phyloP scores from a whole-genome alignment of 1,140 invertebrate species.

The Zaprionus nigranus region DNA sequence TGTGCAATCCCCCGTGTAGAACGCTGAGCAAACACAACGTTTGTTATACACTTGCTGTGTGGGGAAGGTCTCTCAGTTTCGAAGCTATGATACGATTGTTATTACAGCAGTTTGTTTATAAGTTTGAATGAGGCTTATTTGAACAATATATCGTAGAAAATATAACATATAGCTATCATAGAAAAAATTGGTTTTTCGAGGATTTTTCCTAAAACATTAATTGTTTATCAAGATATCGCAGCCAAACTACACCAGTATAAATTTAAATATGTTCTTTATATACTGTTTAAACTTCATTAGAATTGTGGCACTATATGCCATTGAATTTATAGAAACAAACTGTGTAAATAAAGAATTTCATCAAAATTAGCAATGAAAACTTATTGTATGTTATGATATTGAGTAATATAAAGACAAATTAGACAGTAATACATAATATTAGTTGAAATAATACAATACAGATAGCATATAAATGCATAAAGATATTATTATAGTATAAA shows the following conservation, averaged over 20 bases:
- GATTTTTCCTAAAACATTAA: background rate
- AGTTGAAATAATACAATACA: no score
- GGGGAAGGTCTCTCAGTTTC: background rate
- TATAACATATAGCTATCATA: background rate
- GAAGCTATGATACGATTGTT: background rate
- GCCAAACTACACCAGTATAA: background rate
- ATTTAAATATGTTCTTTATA: background rate
- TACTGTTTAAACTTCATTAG: background rate
- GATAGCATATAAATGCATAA: no score
- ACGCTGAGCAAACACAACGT: slow-evolving; percentile 28
- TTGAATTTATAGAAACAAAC: background rate
- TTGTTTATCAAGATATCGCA: background rate
- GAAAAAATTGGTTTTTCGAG: background rate
- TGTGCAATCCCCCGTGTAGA: background rate
- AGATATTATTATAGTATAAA: no score
- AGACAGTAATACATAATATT: no score
- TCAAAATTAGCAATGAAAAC: no score
- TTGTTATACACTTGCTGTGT: background rate
- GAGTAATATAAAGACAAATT: no score
- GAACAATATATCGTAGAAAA: no score
- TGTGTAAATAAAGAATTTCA: no score
- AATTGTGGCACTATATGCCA: background rate
- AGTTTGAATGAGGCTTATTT: background rate
- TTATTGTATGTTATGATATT: no score
- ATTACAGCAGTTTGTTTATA: background rate